Conservation (phyloP, 2,888 invertebrate genomes). For the Branchipolynoe longqiensis region DNA sequence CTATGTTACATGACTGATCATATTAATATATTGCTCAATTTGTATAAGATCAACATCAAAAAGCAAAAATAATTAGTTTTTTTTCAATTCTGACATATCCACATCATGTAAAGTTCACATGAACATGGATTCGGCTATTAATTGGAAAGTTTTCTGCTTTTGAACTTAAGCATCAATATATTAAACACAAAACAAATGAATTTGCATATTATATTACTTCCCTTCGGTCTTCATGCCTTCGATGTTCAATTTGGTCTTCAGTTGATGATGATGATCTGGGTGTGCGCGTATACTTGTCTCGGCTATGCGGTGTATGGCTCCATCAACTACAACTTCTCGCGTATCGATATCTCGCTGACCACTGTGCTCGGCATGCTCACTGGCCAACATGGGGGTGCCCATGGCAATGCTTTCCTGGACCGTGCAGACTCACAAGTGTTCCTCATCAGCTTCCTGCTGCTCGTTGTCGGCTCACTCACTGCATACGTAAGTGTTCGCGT, state of each 20-base stretch:
- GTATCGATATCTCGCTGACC: slow-evolving; percentile 72
- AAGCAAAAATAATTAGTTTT: too few relatives aligned
- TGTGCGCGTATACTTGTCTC: slow-evolving; percentile 75
- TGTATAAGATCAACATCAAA: too few relatives aligned
- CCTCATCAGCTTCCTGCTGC: slow-evolving; percentile 72
- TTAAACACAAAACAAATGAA: too few relatives aligned
- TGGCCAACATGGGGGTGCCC: slow-evolving; percentile 66
- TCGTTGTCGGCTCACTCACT: slow-evolving; percentile 74
- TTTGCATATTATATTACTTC: too few relatives aligned
- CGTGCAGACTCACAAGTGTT: slow-evolving; percentile 69
- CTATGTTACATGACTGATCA: too few relatives aligned
- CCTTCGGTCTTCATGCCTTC: too few relatives aligned
- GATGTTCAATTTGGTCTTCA: slow-evolving; percentile 67
- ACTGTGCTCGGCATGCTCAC: slow-evolving; percentile 73
- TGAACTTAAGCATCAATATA: too few relatives aligned
- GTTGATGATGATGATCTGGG: slow-evolving; percentile 73
- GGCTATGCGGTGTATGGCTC: slow-evolving; percentile 76
- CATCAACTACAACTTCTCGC: slow-evolving; percentile 70
- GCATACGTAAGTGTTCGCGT: slow-evolving; percentile 80
- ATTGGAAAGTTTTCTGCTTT: too few relatives aligned
- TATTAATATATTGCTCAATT: too few relatives aligned
- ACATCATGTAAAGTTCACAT: too few relatives aligned
- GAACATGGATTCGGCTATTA: too few relatives aligned
- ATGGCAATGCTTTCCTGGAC: slow-evolving; percentile 64
- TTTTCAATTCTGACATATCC: too few relatives aligned